These are phyloP conservation scores for Synergus japonicus DNA, from an alignment of 2,888 invertebrate species.

Conservation along the genomic window DNA sequence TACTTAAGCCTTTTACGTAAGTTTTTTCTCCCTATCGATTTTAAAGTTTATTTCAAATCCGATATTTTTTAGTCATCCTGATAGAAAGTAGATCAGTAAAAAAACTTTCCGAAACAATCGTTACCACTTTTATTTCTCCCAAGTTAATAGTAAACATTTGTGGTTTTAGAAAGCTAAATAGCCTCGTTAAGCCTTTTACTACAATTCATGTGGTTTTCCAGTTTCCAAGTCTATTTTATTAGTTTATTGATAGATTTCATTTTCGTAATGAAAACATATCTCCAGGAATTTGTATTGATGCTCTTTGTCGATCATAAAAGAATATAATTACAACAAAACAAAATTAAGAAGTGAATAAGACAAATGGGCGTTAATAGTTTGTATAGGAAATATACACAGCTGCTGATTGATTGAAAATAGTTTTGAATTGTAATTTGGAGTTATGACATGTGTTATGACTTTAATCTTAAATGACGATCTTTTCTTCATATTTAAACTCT, in stretches of 20 bases:
- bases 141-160: constrained; percentile 7
- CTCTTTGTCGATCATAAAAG: neutral
- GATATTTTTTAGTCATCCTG: neutral
- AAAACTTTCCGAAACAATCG: neutral
- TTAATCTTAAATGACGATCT: neutral
- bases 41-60: neutral
- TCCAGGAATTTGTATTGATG: neutral
- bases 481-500: neutral
- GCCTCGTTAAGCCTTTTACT: neutral
- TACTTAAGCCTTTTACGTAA: constrained; percentile 11
- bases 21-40: neutral
- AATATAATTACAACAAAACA: neutral
- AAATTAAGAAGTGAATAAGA: neutral
- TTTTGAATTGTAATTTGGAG: neutral
- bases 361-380: neutral
- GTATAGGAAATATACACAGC: neutral
- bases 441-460: neutral
- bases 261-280: too few relatives aligned
- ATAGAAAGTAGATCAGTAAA: neutral
- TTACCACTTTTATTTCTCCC: neutral
- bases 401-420: neutral
- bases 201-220: neutral
- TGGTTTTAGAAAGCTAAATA: neutral
- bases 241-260: neutral
- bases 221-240: neutral